A percentile compares a stretch with the other conserved stretches of the same genome.
These are phyloP conservation scores for Lytechinus variegatus DNA, from an alignment of 35 echinoderm and acorn worm genomes.

Conservation along the genomic window DNA sequence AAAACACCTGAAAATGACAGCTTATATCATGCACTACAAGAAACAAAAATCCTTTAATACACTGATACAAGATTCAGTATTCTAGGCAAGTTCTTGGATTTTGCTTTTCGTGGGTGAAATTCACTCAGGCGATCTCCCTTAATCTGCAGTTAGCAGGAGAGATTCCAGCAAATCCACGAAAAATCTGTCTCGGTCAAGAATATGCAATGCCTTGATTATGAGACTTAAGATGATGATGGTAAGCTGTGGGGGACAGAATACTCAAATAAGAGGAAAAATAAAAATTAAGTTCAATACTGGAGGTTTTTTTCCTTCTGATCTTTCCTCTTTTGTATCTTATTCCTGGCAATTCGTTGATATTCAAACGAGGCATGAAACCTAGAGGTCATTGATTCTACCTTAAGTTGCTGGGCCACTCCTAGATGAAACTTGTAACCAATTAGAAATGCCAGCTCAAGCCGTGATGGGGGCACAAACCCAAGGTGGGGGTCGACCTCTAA, in stretches of 20 bases:
- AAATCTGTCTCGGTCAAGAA: background rate
- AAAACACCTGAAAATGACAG: background rate
- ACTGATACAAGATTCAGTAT: background rate
- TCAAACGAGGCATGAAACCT: background rate
- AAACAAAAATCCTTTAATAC: background rate
- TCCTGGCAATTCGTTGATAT: background rate
- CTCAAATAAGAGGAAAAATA: background rate
- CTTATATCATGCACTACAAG: background rate
- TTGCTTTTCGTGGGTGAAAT: background rate
- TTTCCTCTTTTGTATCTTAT: background rate
- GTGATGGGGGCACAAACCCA: background rate
- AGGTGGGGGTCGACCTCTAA: background rate
- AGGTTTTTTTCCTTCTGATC: background rate
- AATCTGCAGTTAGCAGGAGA: constrained; percentile 9
- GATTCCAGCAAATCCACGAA: background rate
- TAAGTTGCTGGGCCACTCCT: background rate
- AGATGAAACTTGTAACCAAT: constrained; percentile 5
- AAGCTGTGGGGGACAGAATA: background rate
- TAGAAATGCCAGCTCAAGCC: background rate
- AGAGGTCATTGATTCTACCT: background rate
- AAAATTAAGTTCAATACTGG: background rate
- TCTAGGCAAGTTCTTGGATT: background rate
- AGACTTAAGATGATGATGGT: background rate
- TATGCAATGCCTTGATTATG: constrained; percentile 2
- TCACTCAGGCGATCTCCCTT: background rate